These are phyloP conservation scores for Loris lydekkerianus DNA, from an alignment of 2,797 vertebrate species.

Conservation along the genomic window DNA sequence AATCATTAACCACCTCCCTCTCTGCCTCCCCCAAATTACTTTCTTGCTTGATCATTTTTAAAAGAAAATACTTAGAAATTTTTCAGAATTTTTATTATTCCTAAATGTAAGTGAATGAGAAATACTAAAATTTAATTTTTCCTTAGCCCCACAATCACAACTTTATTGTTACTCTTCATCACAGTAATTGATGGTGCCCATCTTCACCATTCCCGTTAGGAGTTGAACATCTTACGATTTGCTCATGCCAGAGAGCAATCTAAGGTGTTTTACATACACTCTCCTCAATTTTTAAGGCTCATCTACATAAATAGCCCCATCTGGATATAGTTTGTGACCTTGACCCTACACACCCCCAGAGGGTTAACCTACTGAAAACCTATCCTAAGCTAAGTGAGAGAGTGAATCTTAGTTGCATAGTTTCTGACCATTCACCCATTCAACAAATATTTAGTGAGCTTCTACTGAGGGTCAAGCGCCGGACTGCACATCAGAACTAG, in stretches of 20 bases:
- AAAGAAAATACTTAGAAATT: background rate
- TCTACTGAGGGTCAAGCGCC: background rate
- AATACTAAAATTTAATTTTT: conserved; percentile 30
- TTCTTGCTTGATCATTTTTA: background rate
- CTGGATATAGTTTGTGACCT: background rate
- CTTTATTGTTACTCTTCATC: conserved; percentile 41
- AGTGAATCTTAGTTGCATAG: background rate
- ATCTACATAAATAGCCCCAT: background rate
- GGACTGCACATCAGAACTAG: background rate
- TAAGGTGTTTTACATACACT: background rate
- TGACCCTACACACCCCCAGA: background rate
- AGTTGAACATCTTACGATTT: background rate
- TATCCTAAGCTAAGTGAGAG: background rate
- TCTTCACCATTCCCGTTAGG: background rate
- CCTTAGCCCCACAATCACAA: background rate
- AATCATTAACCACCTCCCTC: background rate
- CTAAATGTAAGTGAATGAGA: background rate
- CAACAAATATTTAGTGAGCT: background rate
- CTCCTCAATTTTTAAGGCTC: background rate
- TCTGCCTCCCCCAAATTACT: background rate
- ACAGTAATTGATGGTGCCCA: background rate
- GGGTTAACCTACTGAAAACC: background rate
- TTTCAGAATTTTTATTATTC: background rate
- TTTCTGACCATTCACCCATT: background rate
- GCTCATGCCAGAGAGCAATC: background rate